These are phyloP conservation scores for Gymnocephalus cernua DNA, from an alignment of 2,113 vertebrate genomes.

Conservation along the genomic window DNA sequence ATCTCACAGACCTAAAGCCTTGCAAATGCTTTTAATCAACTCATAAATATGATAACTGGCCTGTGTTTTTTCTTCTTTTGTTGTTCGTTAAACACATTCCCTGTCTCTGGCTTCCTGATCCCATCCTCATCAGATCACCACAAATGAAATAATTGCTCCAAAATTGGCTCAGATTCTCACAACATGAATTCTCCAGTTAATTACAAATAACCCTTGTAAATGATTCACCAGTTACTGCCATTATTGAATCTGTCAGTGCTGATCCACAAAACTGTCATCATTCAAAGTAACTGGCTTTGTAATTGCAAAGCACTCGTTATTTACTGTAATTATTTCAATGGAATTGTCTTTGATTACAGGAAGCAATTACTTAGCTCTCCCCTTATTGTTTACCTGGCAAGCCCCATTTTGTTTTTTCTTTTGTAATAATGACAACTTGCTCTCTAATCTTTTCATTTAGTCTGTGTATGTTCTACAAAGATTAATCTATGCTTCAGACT, in stretches of 20 bases:
- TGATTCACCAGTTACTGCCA: constrained; percentile 71
- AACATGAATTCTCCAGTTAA: constrained; percentile 67
- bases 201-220: constrained; percentile 65
- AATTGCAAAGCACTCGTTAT: constrained; percentile 65
- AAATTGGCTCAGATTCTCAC: constrained; percentile 54
- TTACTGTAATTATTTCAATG: constrained; percentile 74
- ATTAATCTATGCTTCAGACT: not conserved
- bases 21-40: constrained; percentile 33
- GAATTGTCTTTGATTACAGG: constrained; percentile 76
- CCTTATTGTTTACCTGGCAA: constrained; percentile 66
- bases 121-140: constrained; percentile 46
- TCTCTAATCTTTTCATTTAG: constrained; percentile 15
- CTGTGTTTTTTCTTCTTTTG: not conserved
- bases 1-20: constrained; percentile 6
- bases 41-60: not conserved
- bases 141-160: constrained; percentile 55
- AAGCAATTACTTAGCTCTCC: constrained; percentile 73
- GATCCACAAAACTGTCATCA: constrained; percentile 70
- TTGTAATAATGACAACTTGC: constrained; percentile 48
- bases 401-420: constrained; percentile 9
- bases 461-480: not conserved
- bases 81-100: constrained; percentile 45
- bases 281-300: constrained; percentile 66
- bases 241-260: constrained; percentile 68
- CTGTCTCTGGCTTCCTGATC: constrained; percentile 40